Evolutionary conservation across 2,113 vertebrate genomes (phyloP).

Genomic region (Strix uralensis): DNA sequence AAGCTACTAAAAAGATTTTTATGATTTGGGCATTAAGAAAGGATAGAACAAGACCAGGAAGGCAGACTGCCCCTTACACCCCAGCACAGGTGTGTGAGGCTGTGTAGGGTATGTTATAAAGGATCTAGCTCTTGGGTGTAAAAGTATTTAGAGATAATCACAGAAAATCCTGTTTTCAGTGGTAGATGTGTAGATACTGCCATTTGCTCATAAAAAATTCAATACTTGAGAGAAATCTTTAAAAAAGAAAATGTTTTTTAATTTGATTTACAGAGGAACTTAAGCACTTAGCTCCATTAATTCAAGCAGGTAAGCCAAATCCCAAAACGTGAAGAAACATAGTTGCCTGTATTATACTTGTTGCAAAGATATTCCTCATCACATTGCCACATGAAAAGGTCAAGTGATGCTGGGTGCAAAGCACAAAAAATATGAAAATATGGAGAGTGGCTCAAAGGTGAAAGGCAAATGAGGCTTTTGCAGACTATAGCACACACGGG

Average conservation of each 20-base stretch:
- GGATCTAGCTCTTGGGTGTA: not conserved
- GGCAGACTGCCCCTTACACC: not conserved
- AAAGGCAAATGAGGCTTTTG: not conserved
- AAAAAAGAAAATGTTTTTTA: not conserved
- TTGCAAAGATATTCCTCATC: not conserved
- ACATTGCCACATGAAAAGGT: not conserved
- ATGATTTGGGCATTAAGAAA: not conserved
- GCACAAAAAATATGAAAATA: not conserved
- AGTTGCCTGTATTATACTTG: not conserved
- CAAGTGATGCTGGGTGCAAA: not conserved
- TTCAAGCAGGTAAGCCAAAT: not conserved
- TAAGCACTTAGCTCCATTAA: not conserved
- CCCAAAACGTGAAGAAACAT: not conserved
- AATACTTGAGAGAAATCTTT: not conserved
- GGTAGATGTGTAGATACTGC: not conserved
- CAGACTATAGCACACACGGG: not conserved
- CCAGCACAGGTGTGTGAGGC: accelerated
- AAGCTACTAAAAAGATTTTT: not conserved
- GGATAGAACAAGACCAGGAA: not conserved
- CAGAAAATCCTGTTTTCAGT: not conserved
- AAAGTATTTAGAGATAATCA: not conserved
- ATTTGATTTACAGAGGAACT: not conserved
- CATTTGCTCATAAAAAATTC: not conserved
- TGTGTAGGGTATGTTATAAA: not conserved
- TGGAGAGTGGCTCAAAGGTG: not conserved